Conservation (phyloP, 2,113 vertebrate species). For the Rhinoptilus africanus region DNA sequence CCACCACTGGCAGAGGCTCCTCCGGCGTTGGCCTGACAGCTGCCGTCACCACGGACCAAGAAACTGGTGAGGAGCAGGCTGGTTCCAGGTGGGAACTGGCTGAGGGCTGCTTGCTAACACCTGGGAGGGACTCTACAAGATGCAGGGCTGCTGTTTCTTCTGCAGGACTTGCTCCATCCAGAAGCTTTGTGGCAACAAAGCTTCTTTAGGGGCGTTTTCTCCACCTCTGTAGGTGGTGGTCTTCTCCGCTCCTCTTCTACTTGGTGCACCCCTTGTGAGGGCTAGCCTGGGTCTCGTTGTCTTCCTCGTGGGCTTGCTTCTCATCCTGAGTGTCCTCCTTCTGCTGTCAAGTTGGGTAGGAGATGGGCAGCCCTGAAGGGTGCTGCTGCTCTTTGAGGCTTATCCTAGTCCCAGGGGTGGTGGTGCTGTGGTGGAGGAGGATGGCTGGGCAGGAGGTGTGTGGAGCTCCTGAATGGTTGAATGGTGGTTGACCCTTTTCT, state of each 20-base stretch:
- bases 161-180: neutral
- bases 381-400: neutral
- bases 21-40: slow-evolving; percentile 93
- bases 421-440: neutral
- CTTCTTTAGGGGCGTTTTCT: neutral
- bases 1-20: slow-evolving; percentile 96
- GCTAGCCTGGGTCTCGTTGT: neutral
- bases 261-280: neutral
- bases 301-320: neutral
- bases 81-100: neutral
- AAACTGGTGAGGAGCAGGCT: slow-evolving; percentile 80
- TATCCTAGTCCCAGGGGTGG: neutral
- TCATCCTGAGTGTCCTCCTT: neutral
- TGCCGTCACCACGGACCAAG: slow-evolving; percentile 94
- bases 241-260: neutral
- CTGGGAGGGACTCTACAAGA: neutral
- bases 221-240: neutral
- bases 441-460: no score
- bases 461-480: rapidly evolving
- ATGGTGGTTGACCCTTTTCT: rapidly evolving
- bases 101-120: neutral
- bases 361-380: neutral
- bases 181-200: neutral
- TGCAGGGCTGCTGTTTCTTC: neutral
- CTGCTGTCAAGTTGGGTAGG: neutral